Conservation (phyloP, 2,113 vertebrate species). For the Amblyopsis rosae region DNA sequence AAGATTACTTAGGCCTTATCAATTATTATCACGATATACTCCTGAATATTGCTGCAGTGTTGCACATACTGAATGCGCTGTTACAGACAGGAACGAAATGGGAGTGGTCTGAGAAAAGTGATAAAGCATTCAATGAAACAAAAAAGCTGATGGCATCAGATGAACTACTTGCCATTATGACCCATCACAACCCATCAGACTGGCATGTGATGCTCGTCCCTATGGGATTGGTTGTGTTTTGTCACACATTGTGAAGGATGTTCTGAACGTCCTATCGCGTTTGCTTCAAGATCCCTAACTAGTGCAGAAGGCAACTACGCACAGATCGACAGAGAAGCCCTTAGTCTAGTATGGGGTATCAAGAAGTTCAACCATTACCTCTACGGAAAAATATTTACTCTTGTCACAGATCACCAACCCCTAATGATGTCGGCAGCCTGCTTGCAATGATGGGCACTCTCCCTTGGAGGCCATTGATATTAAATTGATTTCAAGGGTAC, state of each 20-base stretch:
- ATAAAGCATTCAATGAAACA: constrained; percentile 10
- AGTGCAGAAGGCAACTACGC: constrained; percentile 14
- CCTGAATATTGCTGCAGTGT: constrained; percentile 7
- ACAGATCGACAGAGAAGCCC: constrained; percentile 15
- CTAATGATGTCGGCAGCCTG: background rate
- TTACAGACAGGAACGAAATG: background rate
- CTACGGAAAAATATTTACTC: constrained; percentile 9
- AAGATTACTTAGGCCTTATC: background rate
- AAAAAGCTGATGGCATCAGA: background rate
- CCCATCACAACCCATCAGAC: background rate
- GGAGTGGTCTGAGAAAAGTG: constrained; percentile 1
- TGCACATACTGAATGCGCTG: constrained; percentile 7
- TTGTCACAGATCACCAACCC: constrained; percentile 19
- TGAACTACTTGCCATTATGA: constrained; percentile 22
- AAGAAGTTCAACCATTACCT: too few relatives aligned
- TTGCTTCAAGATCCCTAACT: constrained; percentile 15
- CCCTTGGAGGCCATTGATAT: too few relatives aligned
- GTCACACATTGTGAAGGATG: constrained; percentile 9
- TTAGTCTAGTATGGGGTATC: constrained; percentile 24
- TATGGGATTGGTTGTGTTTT: constrained; percentile 4
- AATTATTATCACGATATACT: constrained; percentile 28
- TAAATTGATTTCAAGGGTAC: background rate
- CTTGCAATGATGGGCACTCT: too few relatives aligned
- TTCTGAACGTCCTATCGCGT: constrained; percentile 12
- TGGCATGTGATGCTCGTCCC: background rate